Base-by-base conservation (phyloP, 2,797 vertebrate genomes). In the Brachymystax lenok region DNA sequence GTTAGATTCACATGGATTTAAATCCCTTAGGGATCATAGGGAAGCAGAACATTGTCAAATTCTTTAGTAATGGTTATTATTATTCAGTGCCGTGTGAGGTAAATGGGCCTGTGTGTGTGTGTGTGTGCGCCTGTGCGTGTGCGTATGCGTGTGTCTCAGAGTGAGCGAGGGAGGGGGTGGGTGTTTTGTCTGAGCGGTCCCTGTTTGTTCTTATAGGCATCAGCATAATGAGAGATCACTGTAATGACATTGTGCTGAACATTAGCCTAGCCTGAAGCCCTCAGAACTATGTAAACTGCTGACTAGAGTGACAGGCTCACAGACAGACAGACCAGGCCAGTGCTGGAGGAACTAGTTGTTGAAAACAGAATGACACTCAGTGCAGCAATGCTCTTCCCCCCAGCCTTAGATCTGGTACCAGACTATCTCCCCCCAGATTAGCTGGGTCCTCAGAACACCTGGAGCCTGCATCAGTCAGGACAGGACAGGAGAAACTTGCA, bases 201-300 rank as follows among this genome's bases (percentile, higher is more conserved):
- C 13, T 35, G 66, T 71, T 69, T 13, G 75, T 30, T 24, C 63
- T 68, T 63, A 4, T 68, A 63, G 21, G 50, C 64, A 74, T 83
- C 82, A 81, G 79, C 56, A 74, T 46, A 84, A 83, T 71, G 80
- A 78, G 73, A 74, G 63, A 5, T 82, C 71, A 79, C 72, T 82
- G 70, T 87, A 66, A 27, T 87, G 83, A 84, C 64, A 76, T 85
- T 86, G 84, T 56, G 1, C 74, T 50, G 77, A 74, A 77, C 83
- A 56, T 24, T 78, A 77, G 79, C 86, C 85, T 75, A 78, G 40
- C 40, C 40, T 46, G 40, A 46, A 46, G 40, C n/a, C 17, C 73
- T 79, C 83, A 67, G 19, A 77, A 40, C 88, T 86, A 83, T 78
- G 74, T 84, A 90, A 90, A 21, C 71, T 69, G 71, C 80, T 10